These are phyloP conservation scores for Bungarus multicinctus DNA, from an alignment of 2,113 vertebrate genomes.

Conservation along the genomic window DNA sequence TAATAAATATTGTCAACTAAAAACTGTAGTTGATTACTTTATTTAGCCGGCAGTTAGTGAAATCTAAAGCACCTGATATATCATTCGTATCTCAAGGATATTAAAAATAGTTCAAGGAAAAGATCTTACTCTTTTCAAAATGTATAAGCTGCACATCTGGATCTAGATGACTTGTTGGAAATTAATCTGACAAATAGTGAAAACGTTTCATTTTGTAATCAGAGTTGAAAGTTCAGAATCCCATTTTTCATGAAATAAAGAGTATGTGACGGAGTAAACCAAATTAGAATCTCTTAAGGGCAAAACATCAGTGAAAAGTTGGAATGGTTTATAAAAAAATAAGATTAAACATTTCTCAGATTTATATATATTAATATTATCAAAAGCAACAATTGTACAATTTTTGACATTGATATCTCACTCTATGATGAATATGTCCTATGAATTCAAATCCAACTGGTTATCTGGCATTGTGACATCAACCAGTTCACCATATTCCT, in stretches of 20 bases:
- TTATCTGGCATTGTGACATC: background rate
- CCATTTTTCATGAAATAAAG: background rate
- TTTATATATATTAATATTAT: background rate
- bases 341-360: background rate
- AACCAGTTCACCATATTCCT: background rate
- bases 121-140: background rate
- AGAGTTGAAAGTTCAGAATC: background rate
- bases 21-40: background rate
- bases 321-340: background rate
- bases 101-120: background rate
- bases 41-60: background rate
- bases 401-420: background rate
- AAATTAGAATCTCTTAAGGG: background rate
- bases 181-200: background rate
- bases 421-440: background rate
- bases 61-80: background rate
- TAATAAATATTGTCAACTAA: background rate
- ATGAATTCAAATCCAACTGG: background rate
- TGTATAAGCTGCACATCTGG: background rate
- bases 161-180: background rate
- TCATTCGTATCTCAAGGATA: background rate
- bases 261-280: background rate
- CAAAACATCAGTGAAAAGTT: background rate
- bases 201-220: background rate
- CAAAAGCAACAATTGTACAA: background rate